Evolutionary conservation across 2,888 invertebrate genomes (phyloP).

Genomic region (Lycaena phlaeas): DNA sequence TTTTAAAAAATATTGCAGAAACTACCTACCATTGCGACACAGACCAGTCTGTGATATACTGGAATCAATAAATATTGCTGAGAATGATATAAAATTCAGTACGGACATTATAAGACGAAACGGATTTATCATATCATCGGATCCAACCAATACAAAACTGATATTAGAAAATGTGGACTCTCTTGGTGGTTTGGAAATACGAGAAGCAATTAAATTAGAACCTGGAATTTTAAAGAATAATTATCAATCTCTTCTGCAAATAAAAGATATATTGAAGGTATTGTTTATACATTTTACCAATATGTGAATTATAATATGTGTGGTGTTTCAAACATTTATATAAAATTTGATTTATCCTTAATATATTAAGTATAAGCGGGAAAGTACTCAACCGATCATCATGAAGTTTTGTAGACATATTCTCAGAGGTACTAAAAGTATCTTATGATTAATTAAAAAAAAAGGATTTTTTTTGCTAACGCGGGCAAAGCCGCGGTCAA

Average conservation of each 20-base stretch:
- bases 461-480: no score
- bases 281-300: background rate
- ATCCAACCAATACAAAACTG: constrained; percentile 71
- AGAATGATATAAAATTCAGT: constrained; percentile 70
- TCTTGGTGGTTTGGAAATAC: constrained; percentile 70
- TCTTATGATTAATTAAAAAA: no score
- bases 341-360: background rate
- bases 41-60: constrained; percentile 62
- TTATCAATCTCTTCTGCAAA: constrained; percentile 66
- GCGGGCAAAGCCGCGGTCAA: background rate
- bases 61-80: constrained; percentile 68
- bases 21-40: constrained; percentile 51
- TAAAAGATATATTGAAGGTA: constrained; percentile 69
- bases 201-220: constrained; percentile 61
- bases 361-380: background rate
- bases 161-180: constrained; percentile 68
- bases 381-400: no score
- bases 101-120: constrained; percentile 67
- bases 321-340: background rate
- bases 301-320: no score
- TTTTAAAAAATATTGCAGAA: constrained; percentile 46
- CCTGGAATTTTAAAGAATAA: constrained; percentile 77
- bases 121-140: constrained; percentile 72
- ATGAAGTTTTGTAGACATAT: no score
- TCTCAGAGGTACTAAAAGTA: no score